Percentiles rank a stretch among this genome's conserved stretches.
These are phyloP conservation scores for Mizuhopecten yessoensis DNA, from an alignment of 1,140 invertebrate genomes.

Conservation along the genomic window DNA sequence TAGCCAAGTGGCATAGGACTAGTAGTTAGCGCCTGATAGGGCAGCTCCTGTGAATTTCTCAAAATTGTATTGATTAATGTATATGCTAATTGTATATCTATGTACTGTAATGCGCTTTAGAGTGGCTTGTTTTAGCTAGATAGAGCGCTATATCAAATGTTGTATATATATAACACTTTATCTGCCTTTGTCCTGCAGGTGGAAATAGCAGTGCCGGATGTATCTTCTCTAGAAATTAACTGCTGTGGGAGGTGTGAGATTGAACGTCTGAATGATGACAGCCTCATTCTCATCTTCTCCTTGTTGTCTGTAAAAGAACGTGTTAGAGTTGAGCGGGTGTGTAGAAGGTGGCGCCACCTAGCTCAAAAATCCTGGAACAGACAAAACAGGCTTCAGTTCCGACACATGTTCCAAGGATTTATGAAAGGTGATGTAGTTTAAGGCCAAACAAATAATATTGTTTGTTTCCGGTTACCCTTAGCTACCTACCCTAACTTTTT, in stretches of 20 bases:
- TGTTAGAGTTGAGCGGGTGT: conserved; percentile 41
- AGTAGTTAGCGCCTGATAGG: no score
- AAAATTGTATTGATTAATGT: no score
- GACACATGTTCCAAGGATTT: conserved; percentile 53
- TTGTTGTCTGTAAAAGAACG: conserved; percentile 45
- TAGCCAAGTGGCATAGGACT: no score
- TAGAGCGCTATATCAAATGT: no score
- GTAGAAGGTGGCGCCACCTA: conserved; percentile 43
- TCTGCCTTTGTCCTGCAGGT: not conserved
- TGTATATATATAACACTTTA: no score
- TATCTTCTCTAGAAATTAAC: not conserved
- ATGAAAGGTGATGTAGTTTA: not conserved
- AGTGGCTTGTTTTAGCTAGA: no score
- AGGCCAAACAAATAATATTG: no score
- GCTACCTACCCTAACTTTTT: no score
- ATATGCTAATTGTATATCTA: no score
- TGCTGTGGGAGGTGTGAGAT: not conserved
- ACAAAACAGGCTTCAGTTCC: conserved; percentile 43
- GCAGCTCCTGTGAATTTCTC: no score
- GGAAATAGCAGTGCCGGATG: not conserved
- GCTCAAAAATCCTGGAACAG: conserved; percentile 31
- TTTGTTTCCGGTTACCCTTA: no score
- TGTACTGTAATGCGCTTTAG: no score
- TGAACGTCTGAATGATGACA: conserved; percentile 54
- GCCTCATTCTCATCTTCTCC: conserved; percentile 50